Conservation (phyloP, 2,113 vertebrate genomes). For the Thamnophis sirtalis region DNA sequence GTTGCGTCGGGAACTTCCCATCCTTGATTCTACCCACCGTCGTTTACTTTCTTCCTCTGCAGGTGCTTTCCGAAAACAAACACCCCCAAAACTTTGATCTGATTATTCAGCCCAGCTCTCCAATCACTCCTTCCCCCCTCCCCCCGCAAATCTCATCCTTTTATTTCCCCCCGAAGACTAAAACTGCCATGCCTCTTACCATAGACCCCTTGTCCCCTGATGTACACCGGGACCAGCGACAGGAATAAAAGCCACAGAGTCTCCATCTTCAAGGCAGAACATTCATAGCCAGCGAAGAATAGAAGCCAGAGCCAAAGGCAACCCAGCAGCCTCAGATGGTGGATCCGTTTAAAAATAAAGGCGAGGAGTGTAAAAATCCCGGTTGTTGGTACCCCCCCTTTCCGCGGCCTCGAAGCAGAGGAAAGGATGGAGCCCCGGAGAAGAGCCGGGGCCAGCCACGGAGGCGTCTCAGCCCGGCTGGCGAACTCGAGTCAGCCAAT, state of each 20-base stretch:
- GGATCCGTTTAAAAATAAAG: not conserved
- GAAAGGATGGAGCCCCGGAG: not conserved
- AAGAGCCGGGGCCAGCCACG: constrained; percentile 8
- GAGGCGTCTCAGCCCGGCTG: constrained; percentile 44
- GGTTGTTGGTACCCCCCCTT: not conserved
- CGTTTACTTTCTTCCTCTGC: constrained; percentile 45
- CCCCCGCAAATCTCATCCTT: not conserved
- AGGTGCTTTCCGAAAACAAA: constrained; percentile 29
- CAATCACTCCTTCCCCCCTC: not conserved
- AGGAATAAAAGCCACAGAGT: constrained; percentile 58
- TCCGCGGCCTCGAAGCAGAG: not conserved
- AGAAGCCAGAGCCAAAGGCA: constrained; percentile 39
- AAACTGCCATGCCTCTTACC: constrained; percentile 51
- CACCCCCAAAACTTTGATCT: constrained; percentile 50
- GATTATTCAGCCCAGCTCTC: constrained; percentile 22
- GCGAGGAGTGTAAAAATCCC: not conserved
- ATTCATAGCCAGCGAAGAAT: constrained; percentile 52
- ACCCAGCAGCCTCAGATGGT: constrained; percentile 53
- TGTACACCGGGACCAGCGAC: constrained; percentile 56
- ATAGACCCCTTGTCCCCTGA: constrained; percentile 65
- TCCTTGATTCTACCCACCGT: not conserved
- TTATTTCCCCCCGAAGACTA: not conserved
- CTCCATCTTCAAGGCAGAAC: constrained; percentile 65
- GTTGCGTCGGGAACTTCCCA: constrained; percentile 23
- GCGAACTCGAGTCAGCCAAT: constrained; percentile 23